Percentiles rank a stretch among this genome's conserved stretches.
phyloP scores from a whole-genome alignment of 1,140 invertebrate genomes.

The Halictus rubicundus region DNA sequence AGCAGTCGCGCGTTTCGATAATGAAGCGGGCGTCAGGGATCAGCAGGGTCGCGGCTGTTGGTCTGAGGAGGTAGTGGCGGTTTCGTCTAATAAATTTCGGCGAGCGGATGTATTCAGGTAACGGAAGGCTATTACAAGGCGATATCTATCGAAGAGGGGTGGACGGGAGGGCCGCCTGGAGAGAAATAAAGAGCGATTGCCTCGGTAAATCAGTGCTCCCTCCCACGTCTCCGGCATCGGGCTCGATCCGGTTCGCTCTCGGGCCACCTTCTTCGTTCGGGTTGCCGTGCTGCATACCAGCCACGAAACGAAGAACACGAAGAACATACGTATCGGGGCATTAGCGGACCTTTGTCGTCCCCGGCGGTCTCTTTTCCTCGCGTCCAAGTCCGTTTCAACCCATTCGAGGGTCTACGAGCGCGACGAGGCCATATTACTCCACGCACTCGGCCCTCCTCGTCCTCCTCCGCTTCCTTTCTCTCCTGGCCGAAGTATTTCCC shows the following conservation, averaged over 20 bases:
- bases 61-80: constrained; percentile 10
- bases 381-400: constrained; percentile 46
- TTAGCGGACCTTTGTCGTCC: constrained; percentile 75
- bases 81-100: constrained; percentile 64
- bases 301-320: constrained; percentile 64
- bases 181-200: constrained; percentile 82
- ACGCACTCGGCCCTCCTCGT: constrained; percentile 37
- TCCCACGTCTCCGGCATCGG: constrained; percentile 52
- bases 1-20: too few relatives aligned
- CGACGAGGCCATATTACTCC: constrained; percentile 44
- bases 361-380: constrained; percentile 54
- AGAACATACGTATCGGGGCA: constrained; percentile 78
- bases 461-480: neutral
- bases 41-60: constrained; percentile 13
- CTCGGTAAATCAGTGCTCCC: constrained; percentile 78
- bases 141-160: constrained; percentile 79
- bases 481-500: constrained; percentile 53
- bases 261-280: constrained; percentile 53
- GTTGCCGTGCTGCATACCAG: constrained; percentile 65
- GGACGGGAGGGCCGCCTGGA: constrained; percentile 78
- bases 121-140: constrained; percentile 80
- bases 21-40: constrained; percentile 15
- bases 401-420: constrained; percentile 41
- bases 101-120: constrained; percentile 78
- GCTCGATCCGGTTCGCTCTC: constrained; percentile 37